phyloP scores from a whole-genome alignment of 2,888 invertebrate genomes.

The Campoplex capitator region DNA sequence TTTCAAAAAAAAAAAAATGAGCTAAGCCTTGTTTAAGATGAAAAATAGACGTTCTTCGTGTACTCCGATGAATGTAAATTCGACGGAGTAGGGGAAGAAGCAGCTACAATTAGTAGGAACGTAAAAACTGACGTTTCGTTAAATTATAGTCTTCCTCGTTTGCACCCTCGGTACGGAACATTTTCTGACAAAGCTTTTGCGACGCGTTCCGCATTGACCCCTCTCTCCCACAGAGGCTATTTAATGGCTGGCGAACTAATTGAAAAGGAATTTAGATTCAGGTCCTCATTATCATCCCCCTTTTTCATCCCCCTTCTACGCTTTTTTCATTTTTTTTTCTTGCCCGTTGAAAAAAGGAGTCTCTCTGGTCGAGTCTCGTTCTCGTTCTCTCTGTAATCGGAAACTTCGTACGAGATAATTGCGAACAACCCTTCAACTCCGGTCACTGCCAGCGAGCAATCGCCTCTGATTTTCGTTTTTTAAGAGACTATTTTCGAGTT shows the following conservation, averaged over 20 bases:
- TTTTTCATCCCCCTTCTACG: neutral
- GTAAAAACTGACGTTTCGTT: neutral
- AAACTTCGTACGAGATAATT: conserved; percentile 9
- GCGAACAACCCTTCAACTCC: conserved; percentile 6
- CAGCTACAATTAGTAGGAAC: too few relatives aligned
- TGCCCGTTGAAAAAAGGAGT: conserved; percentile 18
- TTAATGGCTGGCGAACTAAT: conserved; percentile 11
- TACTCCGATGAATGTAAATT: neutral
- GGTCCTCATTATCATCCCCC: neutral
- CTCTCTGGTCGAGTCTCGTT: conserved; percentile 7
- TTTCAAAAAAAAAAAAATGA: conserved; percentile 20
- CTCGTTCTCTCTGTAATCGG: conserved; percentile 13
- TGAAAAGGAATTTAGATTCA: conserved; percentile 37
- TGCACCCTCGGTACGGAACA: neutral
- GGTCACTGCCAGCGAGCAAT: neutral
- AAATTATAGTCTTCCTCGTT: neutral
- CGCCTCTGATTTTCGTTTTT: neutral
- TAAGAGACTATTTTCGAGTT: neutral
- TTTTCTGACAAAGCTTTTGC: neutral
- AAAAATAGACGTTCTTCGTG: neutral
- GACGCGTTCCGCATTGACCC: neutral
- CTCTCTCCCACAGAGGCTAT: neutral
- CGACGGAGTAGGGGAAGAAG: neutral
- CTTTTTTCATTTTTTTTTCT: neutral
- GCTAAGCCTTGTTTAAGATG: neutral